Evolutionary conservation across 2,888 invertebrate genomes (phyloP).

Genomic region (Bombyx huttoni): DNA sequence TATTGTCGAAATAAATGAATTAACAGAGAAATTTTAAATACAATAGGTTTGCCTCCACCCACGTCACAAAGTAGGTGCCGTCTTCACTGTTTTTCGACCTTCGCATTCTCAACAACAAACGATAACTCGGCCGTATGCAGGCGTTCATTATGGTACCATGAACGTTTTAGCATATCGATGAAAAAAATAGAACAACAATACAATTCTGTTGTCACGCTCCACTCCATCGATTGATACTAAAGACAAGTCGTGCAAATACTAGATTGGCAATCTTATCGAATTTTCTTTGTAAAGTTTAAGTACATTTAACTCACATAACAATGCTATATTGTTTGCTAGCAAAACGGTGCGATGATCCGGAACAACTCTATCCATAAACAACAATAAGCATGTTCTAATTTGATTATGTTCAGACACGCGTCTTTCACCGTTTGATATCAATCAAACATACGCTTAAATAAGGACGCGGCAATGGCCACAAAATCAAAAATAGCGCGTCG

Average conservation of each 20-base stretch:
- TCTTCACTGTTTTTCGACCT: slow-evolving; percentile 7
- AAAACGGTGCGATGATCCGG: slow-evolving; percentile 19
- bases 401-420: slow-evolving; percentile 15
- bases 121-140: slow-evolving; percentile 8
- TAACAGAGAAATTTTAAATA: slow-evolving; percentile 2
- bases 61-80: neutral
- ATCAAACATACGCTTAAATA: slow-evolving; percentile 18
- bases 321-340: slow-evolving; percentile 40
- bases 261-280: slow-evolving; percentile 43
- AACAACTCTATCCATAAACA: slow-evolving; percentile 11
- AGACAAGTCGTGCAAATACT: slow-evolving; percentile 18
- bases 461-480: slow-evolving; percentile 50
- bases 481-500: slow-evolving; percentile 45
- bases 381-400: slow-evolving; percentile 23
- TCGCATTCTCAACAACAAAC: slow-evolving; percentile 5
- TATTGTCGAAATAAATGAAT: neutral
- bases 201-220: slow-evolving; percentile 11
- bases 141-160: slow-evolving; percentile 9
- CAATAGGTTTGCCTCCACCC: slow-evolving; percentile 6
- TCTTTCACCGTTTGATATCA: slow-evolving; percentile 16
- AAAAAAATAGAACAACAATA: slow-evolving; percentile 17
- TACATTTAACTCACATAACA: slow-evolving; percentile 42
- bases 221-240: slow-evolving; percentile 11
- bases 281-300: slow-evolving; percentile 26
- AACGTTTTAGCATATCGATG: slow-evolving; percentile 9